Evolutionary conservation across 2,888 invertebrate species (phyloP), one percentile per base, ranked within the genome.

Genomic region (Uropetala carovei): DNA sequence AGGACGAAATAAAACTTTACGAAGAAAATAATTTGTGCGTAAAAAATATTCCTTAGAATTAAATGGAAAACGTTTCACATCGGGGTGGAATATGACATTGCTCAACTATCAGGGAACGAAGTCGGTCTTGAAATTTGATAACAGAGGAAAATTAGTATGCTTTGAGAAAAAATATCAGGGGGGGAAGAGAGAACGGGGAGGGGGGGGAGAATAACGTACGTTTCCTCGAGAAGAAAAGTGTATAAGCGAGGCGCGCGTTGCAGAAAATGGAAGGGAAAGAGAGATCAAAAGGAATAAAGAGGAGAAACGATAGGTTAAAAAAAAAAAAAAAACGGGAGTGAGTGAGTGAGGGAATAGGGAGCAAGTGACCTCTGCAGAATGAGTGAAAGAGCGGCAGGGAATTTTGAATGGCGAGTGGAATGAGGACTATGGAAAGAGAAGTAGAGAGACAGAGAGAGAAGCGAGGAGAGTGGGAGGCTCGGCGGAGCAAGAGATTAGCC

Each of bases 401-500:
- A 60, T 64, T 89, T 89, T 68, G 18, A 64, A 27, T 75, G 64
- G n/a, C 18, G 43, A 83, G 43, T 83, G 43, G 56, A 18, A 56
- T 43, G 83, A 18, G 83, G 16, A 57, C 43, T 56, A n/a, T 18
- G 83, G 22, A 11, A 56, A 64, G 30, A 11, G 83, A n/a, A n/a
- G n/a, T n/a, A n/a, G n/a, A n/a, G n/a, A n/a, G n/a, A n/a, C n/a
- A n/a, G n/a, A n/a, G 30, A 18, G 82, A 10, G 83, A 43, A 8
- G 27, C 27, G 89, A 18, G 64, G 43, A 89, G 56, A 64, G 27
- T 22, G 75, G 75, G 27, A 89, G 64, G 64, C 60, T 64, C 60
- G 60, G 64, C 64, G 27, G 89, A 89, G 43, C 68, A 89, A 89
- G 89, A 89, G 89, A 89, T 89, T 89, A 89, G 89, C 89, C 30